Evolutionary conservation across 1,140 invertebrate species (phyloP).

Genomic region (Drosophila biarmipes): DNA sequence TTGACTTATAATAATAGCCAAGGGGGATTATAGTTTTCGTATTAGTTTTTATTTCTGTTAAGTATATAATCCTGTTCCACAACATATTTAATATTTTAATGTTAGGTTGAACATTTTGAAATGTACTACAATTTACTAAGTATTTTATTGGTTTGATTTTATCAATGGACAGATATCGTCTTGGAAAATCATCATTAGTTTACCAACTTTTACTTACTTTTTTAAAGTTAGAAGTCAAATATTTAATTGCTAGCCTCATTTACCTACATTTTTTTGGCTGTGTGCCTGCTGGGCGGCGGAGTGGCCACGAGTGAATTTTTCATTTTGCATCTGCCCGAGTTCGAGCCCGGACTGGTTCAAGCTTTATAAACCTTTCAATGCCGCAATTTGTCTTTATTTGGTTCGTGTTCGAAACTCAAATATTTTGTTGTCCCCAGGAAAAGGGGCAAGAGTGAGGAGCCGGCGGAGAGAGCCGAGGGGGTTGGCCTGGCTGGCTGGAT

Average conservation of each 20-base stretch:
- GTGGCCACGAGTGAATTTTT: conserved; percentile 60
- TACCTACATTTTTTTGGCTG: conserved; percentile 2
- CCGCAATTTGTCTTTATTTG: conserved; percentile 84
- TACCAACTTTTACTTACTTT: neutral
- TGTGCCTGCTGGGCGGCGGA: conserved; percentile 10
- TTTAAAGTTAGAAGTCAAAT: neutral
- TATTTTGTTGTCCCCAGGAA: conserved; percentile 56
- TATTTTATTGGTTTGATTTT: too few relatives aligned
- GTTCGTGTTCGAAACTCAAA: conserved; percentile 78
- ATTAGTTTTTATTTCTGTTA: too few relatives aligned
- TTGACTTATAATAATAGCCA: too few relatives aligned
- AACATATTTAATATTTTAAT: too few relatives aligned
- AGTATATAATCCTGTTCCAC: too few relatives aligned
- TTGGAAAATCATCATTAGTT: neutral
- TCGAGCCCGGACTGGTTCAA: conserved; percentile 42
- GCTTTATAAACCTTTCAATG: conserved; percentile 80
- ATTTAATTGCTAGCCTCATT: too few relatives aligned
- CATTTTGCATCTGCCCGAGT: conserved; percentile 49
- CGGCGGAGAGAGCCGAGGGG: neutral
- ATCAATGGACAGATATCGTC: too few relatives aligned
- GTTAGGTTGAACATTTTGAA: too few relatives aligned
- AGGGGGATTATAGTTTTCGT: too few relatives aligned
- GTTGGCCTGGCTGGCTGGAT: conserved; percentile 7
- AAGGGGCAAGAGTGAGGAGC: conserved; percentile 1
- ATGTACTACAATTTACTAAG: too few relatives aligned